These are phyloP conservation scores for Vidua chalybeata DNA, from an alignment of 2,113 vertebrate genomes.

Conservation along the genomic window DNA sequence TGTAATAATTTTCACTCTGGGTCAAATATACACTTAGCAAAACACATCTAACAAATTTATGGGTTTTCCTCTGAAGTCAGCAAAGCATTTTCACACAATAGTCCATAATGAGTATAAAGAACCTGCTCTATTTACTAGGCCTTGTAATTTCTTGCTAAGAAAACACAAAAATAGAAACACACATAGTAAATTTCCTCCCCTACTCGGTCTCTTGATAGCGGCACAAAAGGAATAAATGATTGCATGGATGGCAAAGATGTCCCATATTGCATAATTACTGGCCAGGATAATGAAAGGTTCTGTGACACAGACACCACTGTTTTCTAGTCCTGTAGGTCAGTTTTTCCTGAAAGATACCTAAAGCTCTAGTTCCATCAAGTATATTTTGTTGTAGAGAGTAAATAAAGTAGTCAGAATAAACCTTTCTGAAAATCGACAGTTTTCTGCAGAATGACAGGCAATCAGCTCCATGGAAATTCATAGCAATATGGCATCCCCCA, in stretches of 20 bases:
- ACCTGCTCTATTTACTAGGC: background rate
- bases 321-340: background rate
- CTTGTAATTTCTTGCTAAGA: background rate
- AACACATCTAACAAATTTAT: conserved; percentile 12
- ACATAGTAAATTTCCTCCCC: background rate
- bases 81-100: conserved; percentile 22
- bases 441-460: background rate
- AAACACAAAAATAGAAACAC: background rate
- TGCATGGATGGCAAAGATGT: background rate
- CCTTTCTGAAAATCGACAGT: background rate
- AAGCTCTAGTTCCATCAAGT: background rate
- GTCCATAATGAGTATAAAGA: background rate
- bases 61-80: background rate
- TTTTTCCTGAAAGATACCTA: background rate
- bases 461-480: background rate
- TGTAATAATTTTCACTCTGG: background rate
- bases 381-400: background rate
- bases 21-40: conserved; percentile 6
- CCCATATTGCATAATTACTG: background rate
- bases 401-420: background rate
- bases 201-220: background rate
- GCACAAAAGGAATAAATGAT: background rate
- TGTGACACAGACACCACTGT: background rate
- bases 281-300: background rate
- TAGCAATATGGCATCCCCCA: background rate